Conservation (phyloP, 2,797 vertebrate species). For the Sebastes steindachneri region DNA sequence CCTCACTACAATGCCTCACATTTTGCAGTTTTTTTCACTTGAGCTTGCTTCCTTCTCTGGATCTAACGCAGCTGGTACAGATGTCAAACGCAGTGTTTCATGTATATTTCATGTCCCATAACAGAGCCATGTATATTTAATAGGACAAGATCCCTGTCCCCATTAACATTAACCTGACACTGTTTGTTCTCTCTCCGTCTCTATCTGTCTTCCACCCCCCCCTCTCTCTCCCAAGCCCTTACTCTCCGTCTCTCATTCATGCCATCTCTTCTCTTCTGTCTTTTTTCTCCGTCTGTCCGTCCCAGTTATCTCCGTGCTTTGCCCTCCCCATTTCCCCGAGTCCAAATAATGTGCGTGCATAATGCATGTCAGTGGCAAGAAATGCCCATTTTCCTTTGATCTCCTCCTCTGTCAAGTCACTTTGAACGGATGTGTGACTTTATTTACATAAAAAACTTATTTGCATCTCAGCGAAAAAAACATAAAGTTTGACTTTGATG, state of each 20-base stretch:
- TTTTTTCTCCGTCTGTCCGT: neutral
- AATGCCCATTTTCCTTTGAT: constrained; percentile 67
- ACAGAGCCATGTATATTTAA: constrained; percentile 75
- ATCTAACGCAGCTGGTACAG: constrained; percentile 51
- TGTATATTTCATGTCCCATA: constrained; percentile 75
- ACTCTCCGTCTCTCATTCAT: neutral
- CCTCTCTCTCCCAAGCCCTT: too few relatives aligned
- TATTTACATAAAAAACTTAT: constrained; percentile 69
- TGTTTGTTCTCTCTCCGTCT: constrained; percentile 54
- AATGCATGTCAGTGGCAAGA: constrained; percentile 46
- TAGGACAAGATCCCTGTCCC: constrained; percentile 60
- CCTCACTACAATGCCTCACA: constrained; percentile 21
- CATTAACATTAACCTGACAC: constrained; percentile 70
- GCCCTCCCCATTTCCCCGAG: neutral
- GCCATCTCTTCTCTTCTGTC: neutral
- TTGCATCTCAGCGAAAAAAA: constrained; percentile 46
- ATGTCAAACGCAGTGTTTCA: constrained; percentile 67
- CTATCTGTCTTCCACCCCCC: neutral
- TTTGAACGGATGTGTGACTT: constrained; percentile 52
- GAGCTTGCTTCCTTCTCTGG: neutral
- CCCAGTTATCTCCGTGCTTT: constrained; percentile 18
- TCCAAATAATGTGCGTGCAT: constrained; percentile 37
- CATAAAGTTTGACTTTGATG: constrained; percentile 66
- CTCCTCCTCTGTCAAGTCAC: constrained; percentile 37
- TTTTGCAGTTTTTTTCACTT: constrained; percentile 33